These are phyloP conservation scores for Cartodere bifasciata DNA, from an alignment of 2,888 invertebrate species.

Conservation along the genomic window DNA sequence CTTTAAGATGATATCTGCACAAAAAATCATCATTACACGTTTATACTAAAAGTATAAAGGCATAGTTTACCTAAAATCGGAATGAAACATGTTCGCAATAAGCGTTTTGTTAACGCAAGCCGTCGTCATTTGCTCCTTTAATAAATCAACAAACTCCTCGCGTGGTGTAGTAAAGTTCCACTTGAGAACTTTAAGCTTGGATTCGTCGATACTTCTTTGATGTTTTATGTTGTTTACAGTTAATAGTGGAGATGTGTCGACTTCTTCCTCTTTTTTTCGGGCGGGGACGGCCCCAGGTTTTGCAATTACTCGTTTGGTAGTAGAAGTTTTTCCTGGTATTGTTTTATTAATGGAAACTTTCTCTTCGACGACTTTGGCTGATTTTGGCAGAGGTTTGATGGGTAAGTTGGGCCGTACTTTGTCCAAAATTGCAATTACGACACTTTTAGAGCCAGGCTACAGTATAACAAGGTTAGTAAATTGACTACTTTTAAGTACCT, in stretches of 20 bases:
- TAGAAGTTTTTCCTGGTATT: too few species aligned
- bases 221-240: slow-evolving; percentile 79
- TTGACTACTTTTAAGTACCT: neutral
- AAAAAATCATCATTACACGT: slow-evolving; percentile 4
- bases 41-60: neutral
- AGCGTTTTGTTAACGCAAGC: slow-evolving; percentile 81
- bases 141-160: slow-evolving; percentile 84
- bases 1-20: slow-evolving; percentile 83
- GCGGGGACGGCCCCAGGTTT: slow-evolving; percentile 36
- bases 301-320: slow-evolving; percentile 12
- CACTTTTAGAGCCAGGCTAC: slow-evolving; percentile 60
- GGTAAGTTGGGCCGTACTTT: slow-evolving; percentile 78
- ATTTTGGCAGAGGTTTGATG: slow-evolving; percentile 59
- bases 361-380: too few species aligned
- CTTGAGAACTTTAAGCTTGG: slow-evolving; percentile 79
- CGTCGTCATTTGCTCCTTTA: slow-evolving; percentile 80
- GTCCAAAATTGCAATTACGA: slow-evolving; percentile 68
- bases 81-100: slow-evolving; percentile 85
- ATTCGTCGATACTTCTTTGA: slow-evolving; percentile 88
- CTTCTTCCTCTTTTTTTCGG: slow-evolving; percentile 74
- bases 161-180: slow-evolving; percentile 93
- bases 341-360: too few species aligned
- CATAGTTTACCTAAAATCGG: slow-evolving; percentile 61
- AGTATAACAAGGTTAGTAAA: slow-evolving; percentile 7
- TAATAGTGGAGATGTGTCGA: slow-evolving; percentile 66